Evolutionary conservation across 2,888 invertebrate species (phyloP).

Genomic region (Leptogaster cylindrica): DNA sequence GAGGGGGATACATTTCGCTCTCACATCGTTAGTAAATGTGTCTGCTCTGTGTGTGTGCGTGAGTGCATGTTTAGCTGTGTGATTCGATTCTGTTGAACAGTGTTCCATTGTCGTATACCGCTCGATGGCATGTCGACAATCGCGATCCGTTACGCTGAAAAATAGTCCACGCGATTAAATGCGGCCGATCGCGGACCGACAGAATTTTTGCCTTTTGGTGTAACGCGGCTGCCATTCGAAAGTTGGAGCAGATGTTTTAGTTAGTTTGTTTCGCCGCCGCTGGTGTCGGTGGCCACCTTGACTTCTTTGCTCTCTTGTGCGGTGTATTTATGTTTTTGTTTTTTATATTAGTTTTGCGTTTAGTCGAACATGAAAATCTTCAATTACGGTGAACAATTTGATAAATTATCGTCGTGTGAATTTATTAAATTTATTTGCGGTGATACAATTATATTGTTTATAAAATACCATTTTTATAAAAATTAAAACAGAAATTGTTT

Average conservation of each 20-base stretch:
- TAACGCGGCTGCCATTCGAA: slow-evolving; percentile 20
- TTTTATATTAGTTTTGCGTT: no score
- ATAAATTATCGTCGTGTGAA: not conserved
- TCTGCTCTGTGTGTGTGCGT: slow-evolving; percentile 17
- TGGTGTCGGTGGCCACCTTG: slow-evolving; percentile 9
- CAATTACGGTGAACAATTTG: no score
- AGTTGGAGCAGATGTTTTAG: slow-evolving; percentile 42
- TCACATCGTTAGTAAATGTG: no score
- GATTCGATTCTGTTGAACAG: no score
- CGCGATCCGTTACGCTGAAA: slow-evolving; percentile 29
- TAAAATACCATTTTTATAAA: no score
- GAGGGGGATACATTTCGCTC: no score
- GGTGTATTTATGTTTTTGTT: not conserved
- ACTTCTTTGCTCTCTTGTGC: no score
- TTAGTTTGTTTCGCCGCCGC: slow-evolving; percentile 30
- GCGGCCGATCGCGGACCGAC: slow-evolving; percentile 1
- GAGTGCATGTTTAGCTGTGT: slow-evolving; percentile 8
- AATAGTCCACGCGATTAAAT: slow-evolving; percentile 19
- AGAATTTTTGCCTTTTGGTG: slow-evolving; percentile 19
- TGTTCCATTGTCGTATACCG: no score
- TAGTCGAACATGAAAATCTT: no score
- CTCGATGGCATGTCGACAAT: slow-evolving; percentile 17
- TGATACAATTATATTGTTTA: no score
- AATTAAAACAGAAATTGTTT: no score
- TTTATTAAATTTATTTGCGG: not conserved